Evolutionary conservation across 2,797 vertebrate species (phyloP), one percentile per base, ranked within the genome.

Genomic region (Clamator glandarius): DNA sequence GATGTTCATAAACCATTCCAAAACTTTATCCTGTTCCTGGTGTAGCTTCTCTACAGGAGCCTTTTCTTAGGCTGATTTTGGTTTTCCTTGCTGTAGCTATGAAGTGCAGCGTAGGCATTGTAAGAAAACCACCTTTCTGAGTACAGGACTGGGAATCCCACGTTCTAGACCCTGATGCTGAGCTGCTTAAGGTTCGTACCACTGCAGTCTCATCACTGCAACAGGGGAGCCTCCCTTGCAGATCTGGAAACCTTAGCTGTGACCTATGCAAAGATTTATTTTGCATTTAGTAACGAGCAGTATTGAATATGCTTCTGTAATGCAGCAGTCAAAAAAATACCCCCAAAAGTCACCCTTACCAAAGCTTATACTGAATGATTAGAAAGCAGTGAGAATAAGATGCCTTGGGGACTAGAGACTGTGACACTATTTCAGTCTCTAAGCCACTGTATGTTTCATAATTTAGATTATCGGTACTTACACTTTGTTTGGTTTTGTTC

Each of bases 381-480:
- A 57, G 64, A 33, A 61, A 41, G 52, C 26, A n/a, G 26, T 1
- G 3, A 44, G 54, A 51, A 6, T 15, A 55, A 41, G 36, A 24
- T 12, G 2, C 55, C 36, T 9, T 29, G 54, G 54, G 67, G 63
- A 33, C 12, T 4, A 3, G 33, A 61, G 62, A 3, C 25, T 24
- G 5, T 13, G 35, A 10, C 2, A 0, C 26, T 6, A 3, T n/a
- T 51, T 41, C 63, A 29, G 46, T 42, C 50, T 62, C 39, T 73
- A 20, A 83, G 68, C 66, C 19, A 0, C 24, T 28, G 11, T 25
- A 9, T 28, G 3, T 18, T n/a, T 54, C 67, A 39, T 58, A 11
- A 42, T 64, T 87, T 9, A 61, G 12, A 28, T 62, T 66, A 35
- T 25, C 26, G 31, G 41, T 70, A 14, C 44, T 57, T 70, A 84